Conservation (phyloP, 2,888 invertebrate genomes). For the Drosophila yooni region DNA sequence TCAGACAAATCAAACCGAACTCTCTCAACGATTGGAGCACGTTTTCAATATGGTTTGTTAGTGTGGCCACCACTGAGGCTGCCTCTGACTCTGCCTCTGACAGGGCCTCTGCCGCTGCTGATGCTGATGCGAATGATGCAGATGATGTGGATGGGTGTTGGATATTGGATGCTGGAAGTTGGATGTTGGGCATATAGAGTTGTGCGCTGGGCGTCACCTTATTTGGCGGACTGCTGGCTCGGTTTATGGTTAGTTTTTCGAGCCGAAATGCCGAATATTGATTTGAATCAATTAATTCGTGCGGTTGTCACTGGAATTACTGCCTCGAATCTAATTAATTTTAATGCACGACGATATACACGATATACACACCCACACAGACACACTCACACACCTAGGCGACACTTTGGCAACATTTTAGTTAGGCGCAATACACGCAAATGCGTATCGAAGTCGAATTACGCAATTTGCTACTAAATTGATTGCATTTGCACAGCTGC, state of each 20-base stretch:
- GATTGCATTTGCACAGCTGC: slow-evolving; percentile 74
- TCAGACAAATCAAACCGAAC: slow-evolving; percentile 75
- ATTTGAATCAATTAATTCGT: slow-evolving; percentile 86
- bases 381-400: slow-evolving; percentile 37
- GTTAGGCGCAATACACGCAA: slow-evolving; percentile 64
- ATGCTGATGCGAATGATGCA: slow-evolving; percentile 3
- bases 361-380: slow-evolving; percentile 27
- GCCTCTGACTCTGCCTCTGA: slow-evolving; percentile 1
- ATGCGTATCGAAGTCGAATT: slow-evolving; percentile 76
- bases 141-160: slow-evolving; percentile 11
- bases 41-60: slow-evolving; percentile 79
- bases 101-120: slow-evolving; percentile 5
- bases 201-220: slow-evolving; percentile 40
- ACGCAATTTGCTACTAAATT: slow-evolving; percentile 77
- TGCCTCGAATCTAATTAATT: slow-evolving; percentile 86
- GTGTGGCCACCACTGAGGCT: slow-evolving; percentile 56
- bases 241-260: slow-evolving; percentile 61
- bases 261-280: slow-evolving; percentile 83
- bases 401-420: slow-evolving; percentile 75
- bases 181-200: background rate
- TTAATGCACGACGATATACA: slow-evolving; percentile 83
- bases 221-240: slow-evolving; percentile 51
- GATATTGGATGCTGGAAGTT: background rate
- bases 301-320: slow-evolving; percentile 84
- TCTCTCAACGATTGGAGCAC: slow-evolving; percentile 69